Evolutionary conservation across 2,888 invertebrate species (phyloP), one percentile per base, ranked within the genome.

Genomic region (Agrotis clavis): DNA sequence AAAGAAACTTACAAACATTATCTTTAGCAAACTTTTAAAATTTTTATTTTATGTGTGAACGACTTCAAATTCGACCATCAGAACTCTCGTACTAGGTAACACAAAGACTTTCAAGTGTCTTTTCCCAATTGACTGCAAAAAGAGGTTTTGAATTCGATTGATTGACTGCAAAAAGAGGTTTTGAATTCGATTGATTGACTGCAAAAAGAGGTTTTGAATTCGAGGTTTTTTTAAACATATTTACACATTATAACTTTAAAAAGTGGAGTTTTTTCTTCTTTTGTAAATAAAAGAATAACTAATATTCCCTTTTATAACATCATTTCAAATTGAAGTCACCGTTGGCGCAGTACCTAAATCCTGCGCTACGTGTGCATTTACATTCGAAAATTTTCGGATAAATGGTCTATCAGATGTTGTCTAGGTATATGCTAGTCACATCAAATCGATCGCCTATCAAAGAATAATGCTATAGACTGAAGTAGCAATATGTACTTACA

Each of bases 381-480:
- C 25, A 25, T 25, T 25, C 51, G 4, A 16, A 1, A 18, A 3
- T 18, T 59, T 50, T 30, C 45, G 14, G 14, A 18, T 14, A 14
- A 30, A 45, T 30, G 19, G 18, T 19, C 30, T 16, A 35, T 19
- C 2, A 21, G n/a, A 25, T 67, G 0, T 53, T 51, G 25, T 64
- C 47, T 18, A 35, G 6, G 25, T 25, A 25, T 30, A 60, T 70
- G 69, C 61, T 78, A 71, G 41, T 66, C 11, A n/a, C 65, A 19
- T 45, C 30, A 30, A 35, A 16, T 0, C 25, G 54, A 18, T 67
- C 54, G 54, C 65, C 57, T 65, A 60, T 50, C 63, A 51, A 41
- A 64, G 41, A 7, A 47, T 25, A 57, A 57, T 56, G 65, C 67
- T 74, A 51, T 83, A 71, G 81, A 84, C 81, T 81, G 81, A 81